phyloP scores from a whole-genome alignment of 2,888 invertebrate genomes.

The Trachelus tabidus region DNA sequence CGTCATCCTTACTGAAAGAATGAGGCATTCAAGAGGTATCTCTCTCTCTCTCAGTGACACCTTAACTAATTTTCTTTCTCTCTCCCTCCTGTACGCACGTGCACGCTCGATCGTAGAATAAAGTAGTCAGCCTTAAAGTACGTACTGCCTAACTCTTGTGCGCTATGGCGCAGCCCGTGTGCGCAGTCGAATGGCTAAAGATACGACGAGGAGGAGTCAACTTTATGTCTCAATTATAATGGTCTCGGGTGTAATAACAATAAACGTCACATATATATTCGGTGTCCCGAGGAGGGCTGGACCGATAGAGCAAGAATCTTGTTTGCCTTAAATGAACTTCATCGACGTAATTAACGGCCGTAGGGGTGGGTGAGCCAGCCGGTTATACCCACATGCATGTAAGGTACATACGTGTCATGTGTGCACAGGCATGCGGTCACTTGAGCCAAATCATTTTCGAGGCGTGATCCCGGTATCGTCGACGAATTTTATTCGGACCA shows the following conservation, averaged over 20 bases:
- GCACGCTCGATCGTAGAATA: not conserved
- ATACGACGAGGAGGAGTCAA: constrained; percentile 9
- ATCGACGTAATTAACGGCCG: constrained; percentile 47
- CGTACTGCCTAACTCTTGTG: not conserved
- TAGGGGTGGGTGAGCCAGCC: constrained; percentile 20
- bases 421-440: not conserved
- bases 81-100: not conserved
- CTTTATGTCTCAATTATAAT: constrained; percentile 58
- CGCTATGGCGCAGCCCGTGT: not conserved
- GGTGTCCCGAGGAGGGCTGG: constrained; percentile 30
- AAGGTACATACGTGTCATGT: not conserved
- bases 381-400: not conserved
- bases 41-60: no score
- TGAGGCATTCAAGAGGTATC: not conserved
- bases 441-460: not conserved
- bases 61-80: not conserved
- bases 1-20: not conserved
- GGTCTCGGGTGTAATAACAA: constrained; percentile 51
- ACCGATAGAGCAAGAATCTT: constrained; percentile 38
- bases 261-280: constrained; percentile 53
- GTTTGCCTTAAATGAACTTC: constrained; percentile 51
- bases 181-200: not conserved
- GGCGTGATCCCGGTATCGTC: not conserved
- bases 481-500: not conserved
- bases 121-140: not conserved